Conservation (phyloP, 2,888 invertebrate species). For the Nemurella pictetii region DNA sequence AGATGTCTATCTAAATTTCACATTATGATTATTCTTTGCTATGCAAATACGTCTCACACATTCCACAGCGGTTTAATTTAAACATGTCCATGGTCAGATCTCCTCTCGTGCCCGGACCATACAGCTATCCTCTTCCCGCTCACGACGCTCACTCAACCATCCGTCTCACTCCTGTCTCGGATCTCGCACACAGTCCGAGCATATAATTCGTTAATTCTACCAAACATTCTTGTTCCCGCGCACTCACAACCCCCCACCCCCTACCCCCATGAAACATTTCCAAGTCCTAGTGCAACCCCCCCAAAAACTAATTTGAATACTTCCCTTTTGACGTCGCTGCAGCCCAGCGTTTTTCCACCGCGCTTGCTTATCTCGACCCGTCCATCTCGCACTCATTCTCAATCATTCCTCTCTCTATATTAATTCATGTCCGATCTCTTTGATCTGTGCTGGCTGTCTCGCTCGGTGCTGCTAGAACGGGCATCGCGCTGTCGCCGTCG, state of each 20-base stretch:
- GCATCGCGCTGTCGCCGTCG: background rate
- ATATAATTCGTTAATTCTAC: conserved; percentile 3
- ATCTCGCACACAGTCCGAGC: background rate
- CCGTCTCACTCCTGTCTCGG: background rate
- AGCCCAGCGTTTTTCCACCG: background rate
- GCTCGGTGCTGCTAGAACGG: background rate
- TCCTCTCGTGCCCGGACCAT: background rate
- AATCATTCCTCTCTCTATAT: background rate
- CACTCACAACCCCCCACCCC: background rate
- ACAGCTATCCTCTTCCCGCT: background rate
- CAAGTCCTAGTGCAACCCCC: too few species aligned
- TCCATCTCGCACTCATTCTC: conserved; percentile 5
- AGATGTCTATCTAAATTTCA: conserved; percentile 21
- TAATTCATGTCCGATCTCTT: background rate
- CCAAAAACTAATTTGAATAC: conserved; percentile 3
- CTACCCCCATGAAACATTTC: background rate
- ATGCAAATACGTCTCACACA: conserved; percentile 14
- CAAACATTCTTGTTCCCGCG: background rate
- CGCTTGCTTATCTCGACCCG: conserved; percentile 9
- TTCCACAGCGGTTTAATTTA: background rate
- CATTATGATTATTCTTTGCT: conserved; percentile 6
- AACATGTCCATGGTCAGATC: background rate
- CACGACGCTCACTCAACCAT: background rate
- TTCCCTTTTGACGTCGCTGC: background rate
- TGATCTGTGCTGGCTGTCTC: background rate